phyloP scores from a whole-genome alignment of 1,140 invertebrate species.

The Drosophila busckii region DNA sequence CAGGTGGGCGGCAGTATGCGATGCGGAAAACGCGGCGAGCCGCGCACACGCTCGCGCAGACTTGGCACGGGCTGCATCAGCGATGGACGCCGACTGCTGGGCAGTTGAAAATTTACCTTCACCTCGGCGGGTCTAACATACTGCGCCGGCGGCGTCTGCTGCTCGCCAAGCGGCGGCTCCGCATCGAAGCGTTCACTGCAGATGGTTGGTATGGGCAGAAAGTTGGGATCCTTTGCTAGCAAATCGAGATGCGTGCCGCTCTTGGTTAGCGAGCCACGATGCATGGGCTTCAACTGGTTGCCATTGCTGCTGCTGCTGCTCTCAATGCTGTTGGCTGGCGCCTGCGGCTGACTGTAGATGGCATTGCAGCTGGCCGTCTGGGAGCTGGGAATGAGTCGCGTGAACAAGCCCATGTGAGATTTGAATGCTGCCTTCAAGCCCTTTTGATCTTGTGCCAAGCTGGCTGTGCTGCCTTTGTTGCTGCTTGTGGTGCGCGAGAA shows the following conservation, averaged over 20 bases:
- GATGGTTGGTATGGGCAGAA: constrained; percentile 69
- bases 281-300: constrained; percentile 76
- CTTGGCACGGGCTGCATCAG: constrained; percentile 78
- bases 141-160: constrained; percentile 23
- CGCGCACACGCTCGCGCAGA: constrained; percentile 80
- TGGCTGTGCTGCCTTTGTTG: constrained; percentile 80
- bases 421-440: constrained; percentile 85
- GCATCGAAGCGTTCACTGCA: constrained; percentile 44
- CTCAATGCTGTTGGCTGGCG: constrained; percentile 4
- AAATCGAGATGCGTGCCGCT: constrained; percentile 79
- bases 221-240: constrained; percentile 64
- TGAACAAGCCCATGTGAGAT: constrained; percentile 86
- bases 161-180: constrained; percentile 7
- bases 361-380: constrained; percentile 82
- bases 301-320: constrained; percentile 28
- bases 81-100: constrained; percentile 80
- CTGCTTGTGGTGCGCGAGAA: constrained; percentile 69
- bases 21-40: constrained; percentile 86
- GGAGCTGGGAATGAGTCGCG: constrained; percentile 83
- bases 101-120: constrained; percentile 84
- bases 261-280: constrained; percentile 80
- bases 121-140: constrained; percentile 80
- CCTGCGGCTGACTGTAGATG: constrained; percentile 78
- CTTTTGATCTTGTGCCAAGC: constrained; percentile 81
- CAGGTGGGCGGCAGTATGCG: constrained; percentile 84